Evolutionary conservation across 2,888 invertebrate species (phyloP).

Genomic region (Synanthedon myopaeformis): DNA sequence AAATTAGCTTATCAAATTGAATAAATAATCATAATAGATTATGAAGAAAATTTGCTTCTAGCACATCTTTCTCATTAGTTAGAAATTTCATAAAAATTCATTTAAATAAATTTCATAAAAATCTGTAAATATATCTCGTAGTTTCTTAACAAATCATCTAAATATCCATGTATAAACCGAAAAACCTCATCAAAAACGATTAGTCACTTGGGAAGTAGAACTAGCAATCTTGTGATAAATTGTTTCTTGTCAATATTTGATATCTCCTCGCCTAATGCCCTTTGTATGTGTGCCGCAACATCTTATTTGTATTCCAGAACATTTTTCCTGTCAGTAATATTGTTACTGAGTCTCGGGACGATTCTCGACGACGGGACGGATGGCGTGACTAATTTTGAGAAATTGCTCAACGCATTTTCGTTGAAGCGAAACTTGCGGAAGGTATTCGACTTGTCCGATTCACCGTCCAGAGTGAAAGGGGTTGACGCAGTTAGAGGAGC

Average conservation of each 20-base stretch:
- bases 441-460: slow-evolving; percentile 49
- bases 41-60: too few species aligned
- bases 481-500: slow-evolving; percentile 67
- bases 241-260: background rate
- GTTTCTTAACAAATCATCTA: too few species aligned
- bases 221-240: background rate
- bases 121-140: too few species aligned
- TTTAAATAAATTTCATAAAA: too few species aligned
- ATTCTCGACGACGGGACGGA: slow-evolving; percentile 54
- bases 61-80: too few species aligned
- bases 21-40: too few species aligned
- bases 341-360: slow-evolving; percentile 51
- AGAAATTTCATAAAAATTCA: too few species aligned
- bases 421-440: slow-evolving; percentile 57
- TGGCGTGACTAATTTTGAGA: slow-evolving; percentile 56
- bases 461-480: slow-evolving; percentile 50
- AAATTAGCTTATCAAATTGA: too few species aligned
- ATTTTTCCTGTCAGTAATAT: slow-evolving; percentile 49
- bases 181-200: too few species aligned
- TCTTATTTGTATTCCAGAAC: slow-evolving; percentile 35
- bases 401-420: slow-evolving; percentile 62
- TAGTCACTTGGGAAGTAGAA: too few species aligned
- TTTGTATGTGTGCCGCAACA: background rate
- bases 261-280: background rate
- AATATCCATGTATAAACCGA: too few species aligned